Conservation (phyloP, 1,140 invertebrate species). For the Druon quercuslanigerum region DNA sequence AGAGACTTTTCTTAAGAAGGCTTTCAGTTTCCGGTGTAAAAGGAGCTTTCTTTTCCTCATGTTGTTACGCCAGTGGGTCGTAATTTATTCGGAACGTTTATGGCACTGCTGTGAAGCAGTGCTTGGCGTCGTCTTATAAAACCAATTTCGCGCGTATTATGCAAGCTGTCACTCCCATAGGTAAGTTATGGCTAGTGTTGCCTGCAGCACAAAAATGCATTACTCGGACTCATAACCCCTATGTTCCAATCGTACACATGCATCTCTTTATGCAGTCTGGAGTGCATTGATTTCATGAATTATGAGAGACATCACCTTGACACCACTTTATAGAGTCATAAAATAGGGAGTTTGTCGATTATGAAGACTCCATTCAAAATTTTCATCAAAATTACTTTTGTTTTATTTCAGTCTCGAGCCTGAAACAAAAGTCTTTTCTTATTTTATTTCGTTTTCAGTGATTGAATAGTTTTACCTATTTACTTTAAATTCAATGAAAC, state of each 20-base stretch:
- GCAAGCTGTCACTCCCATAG: slow-evolving; percentile 73
- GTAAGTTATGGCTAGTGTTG: slow-evolving; percentile 70
- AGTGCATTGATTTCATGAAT: slow-evolving; percentile 1
- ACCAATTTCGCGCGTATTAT: slow-evolving; percentile 75
- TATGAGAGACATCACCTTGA: not conserved
- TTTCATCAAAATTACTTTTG: too few relatives aligned
- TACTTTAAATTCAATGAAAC: too few relatives aligned
- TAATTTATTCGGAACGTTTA: slow-evolving; percentile 73
- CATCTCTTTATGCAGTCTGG: not conserved
- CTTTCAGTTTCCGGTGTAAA: slow-evolving; percentile 12
- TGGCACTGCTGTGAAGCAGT: slow-evolving; percentile 72
- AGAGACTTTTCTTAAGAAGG: not conserved
- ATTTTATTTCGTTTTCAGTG: too few relatives aligned
- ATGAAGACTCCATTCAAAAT: too few relatives aligned
- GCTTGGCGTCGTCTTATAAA: slow-evolving; percentile 73
- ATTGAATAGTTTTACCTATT: too few relatives aligned
- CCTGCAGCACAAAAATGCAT: slow-evolving; percentile 66
- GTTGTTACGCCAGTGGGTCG: slow-evolving; percentile 65
- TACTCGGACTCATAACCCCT: slow-evolving; percentile 51
- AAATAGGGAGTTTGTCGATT: too few relatives aligned
- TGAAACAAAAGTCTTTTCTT: too few relatives aligned
- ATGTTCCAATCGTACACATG: slow-evolving; percentile 50
- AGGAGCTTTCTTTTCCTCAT: slow-evolving; percentile 28
- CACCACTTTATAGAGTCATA: not conserved
- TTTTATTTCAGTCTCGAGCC: too few relatives aligned